Evolutionary conservation across 1,140 invertebrate genomes (phyloP).

Genomic region (Lordiphosa clarofinis): DNA sequence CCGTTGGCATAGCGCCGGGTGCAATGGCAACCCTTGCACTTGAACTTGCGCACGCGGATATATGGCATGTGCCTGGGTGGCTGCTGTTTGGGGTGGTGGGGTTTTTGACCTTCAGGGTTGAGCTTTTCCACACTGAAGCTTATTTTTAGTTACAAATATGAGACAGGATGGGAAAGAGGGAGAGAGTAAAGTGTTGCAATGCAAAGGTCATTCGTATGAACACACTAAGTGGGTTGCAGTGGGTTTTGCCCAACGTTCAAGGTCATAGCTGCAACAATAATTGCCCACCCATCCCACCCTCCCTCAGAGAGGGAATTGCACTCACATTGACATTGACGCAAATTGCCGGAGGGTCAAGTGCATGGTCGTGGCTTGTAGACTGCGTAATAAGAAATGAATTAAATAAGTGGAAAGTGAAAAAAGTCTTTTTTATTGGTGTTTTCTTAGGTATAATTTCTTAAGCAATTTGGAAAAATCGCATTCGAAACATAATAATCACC

Average conservation of each 20-base stretch:
- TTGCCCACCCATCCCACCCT: constrained; percentile 31
- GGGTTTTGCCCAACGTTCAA: constrained; percentile 55
- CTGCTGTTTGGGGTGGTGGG: constrained; percentile 28
- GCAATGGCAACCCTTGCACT: constrained; percentile 68
- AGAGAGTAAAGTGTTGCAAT: constrained; percentile 21
- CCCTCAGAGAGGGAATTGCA: constrained; percentile 1
- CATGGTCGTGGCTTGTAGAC: constrained; percentile 40
- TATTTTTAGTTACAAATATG: constrained; percentile 58
- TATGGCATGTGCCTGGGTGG: constrained; percentile 51
- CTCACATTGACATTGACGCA: constrained; percentile 68
- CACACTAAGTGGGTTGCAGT: constrained; percentile 2
- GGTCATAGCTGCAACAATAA: constrained; percentile 56
- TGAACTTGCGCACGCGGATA: constrained; percentile 75
- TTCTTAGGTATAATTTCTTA: too few relatives aligned
- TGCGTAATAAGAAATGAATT: constrained; percentile 56
- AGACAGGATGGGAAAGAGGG: not conserved
- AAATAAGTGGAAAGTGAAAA: constrained; percentile 48
- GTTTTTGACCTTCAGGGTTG: constrained; percentile 62
- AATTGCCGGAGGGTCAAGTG: constrained; percentile 69
- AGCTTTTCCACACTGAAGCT: constrained; percentile 61
- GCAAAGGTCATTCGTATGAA: constrained; percentile 62
- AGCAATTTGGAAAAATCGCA: too few relatives aligned
- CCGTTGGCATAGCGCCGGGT: constrained; percentile 19
- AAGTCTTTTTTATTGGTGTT: too few relatives aligned
- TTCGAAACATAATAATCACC: too few relatives aligned